Base-by-base conservation (phyloP, 2,888 invertebrate genomes). In the Sinelater perroti region DNA sequence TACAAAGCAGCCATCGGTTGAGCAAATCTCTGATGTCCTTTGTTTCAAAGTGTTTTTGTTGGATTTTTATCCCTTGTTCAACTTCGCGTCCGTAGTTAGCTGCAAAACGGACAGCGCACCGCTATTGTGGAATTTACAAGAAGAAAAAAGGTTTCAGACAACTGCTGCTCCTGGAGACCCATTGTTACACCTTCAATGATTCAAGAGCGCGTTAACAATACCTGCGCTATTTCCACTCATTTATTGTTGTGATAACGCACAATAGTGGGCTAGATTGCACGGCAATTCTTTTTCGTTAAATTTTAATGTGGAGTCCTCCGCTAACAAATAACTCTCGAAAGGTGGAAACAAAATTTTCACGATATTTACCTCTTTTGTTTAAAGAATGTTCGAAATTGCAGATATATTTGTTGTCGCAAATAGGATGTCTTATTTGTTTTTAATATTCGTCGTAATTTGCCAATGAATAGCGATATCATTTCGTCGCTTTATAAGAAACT, bases 1-100 rank as follows among this genome's bases (percentile, higher is more conserved):
- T 73, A 72, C 71, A 71, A 72, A 72, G 69, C 70, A 70, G 64
- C 56, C 67, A 67, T 67, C 67, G 67, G 63, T 64, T 64, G 66
- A 67, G 62, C 66, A 69, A 70, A 69, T 68, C 69, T 68, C 67
- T 66, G 65, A 66, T 66, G 67, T 69, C 67, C 67, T 69, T 70
- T 70, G 69, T 70, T 70, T 69, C 66, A 68, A 67, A 66, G 68
- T 68, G 63, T 67, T 70, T 69, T 67, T 66, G 64, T 68, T 65
- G 59, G 54, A 60, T 60, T 62, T 66, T 66, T 67, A 67, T 66
- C 58, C 67, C 61, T 60, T 64, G 61, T 67, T 61, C 65, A 67
- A 68, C 66, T 67, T 64, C 61, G 61, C 61, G 56, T 63, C 63
- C 61, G 55, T 60, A 62, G 61, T 54, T 60, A 65, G 51, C 47